phyloP scores from a whole-genome alignment of 2,113 vertebrate genomes.

The Sorex araneus region DNA sequence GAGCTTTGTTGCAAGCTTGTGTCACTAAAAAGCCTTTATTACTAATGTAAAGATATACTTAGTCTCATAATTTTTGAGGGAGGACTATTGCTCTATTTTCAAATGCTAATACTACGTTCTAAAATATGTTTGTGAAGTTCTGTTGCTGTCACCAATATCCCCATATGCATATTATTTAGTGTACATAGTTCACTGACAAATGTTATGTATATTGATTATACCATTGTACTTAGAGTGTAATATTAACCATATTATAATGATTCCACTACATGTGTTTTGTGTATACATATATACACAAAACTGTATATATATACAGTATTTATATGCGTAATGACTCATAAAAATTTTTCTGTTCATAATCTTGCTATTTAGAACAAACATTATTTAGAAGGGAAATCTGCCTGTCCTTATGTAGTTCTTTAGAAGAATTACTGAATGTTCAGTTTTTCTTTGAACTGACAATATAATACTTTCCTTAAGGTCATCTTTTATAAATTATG shows the following conservation, averaged over 20 bases:
- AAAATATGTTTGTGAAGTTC: background rate
- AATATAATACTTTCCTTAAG: background rate
- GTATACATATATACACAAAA: too few species aligned
- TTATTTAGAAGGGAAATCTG: background rate
- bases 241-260: background rate
- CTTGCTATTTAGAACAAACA: background rate
- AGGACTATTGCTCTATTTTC: background rate
- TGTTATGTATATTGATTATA: background rate
- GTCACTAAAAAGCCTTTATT: background rate
- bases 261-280: too few species aligned
- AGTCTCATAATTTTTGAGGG: slow-evolving; percentile 24
- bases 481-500: background rate
- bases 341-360: background rate
- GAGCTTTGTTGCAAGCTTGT: background rate
- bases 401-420: background rate
- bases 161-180: background rate
- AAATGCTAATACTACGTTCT: background rate
- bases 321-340: background rate
- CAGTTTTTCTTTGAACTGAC: background rate
- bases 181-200: background rate
- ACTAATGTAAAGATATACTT: background rate
- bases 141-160: background rate
- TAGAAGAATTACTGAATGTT: background rate
- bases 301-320: too few species aligned
- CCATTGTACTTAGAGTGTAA: background rate